Evolutionary conservation across 2,888 invertebrate species (phyloP), one percentile per base, ranked within the genome.

Genomic region (Neoascia interrupta): DNA sequence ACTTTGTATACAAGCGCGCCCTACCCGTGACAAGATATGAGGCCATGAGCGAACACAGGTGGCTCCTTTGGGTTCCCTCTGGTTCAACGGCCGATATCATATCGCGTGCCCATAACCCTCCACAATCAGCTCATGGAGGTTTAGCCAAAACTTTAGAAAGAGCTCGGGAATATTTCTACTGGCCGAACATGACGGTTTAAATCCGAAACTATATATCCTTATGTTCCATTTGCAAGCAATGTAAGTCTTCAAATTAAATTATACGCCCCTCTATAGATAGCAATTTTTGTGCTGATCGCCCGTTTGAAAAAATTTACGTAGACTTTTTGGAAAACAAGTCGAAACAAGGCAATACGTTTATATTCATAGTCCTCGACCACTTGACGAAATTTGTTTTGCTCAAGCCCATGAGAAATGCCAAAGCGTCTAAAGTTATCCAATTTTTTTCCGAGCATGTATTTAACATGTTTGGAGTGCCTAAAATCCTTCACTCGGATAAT

Each of bases 401-500:
- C 6, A 45, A 43, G 8, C 19, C 41, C 1, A 10, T 43, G 2
- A 31, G 19, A 3, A 45, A 21, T 21, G 58, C 58, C 1, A 58
- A 58, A 11, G 13, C 31, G 1, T 13, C 5, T 2, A 43, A 11
- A 0, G 13, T 45, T 2, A 23, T 60, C 0, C 34, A 16, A 11
- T 23, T 21, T 1, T 10, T 53, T 5, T 3, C 34, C 3, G 23
- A 49, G 8, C 13, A 26, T 1, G 21, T 60, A 1, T 60, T 45
- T 2, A 10, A 58, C 2, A 16, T 34, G 28, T 58, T n/a, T n/a
- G n/a, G n/a, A n/a, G n/a, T n/a, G n/a, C n/a, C n/a, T n/a, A n/a
- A n/a, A n/a, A n/a, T n/a, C 43, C 1, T 82, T 1, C 23, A 36
- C 11, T 66, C 72, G 3, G 84, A 85, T 13, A 85, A 85, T 70